Percentiles rank a stretch among this genome's conserved stretches.
Conservation (phyloP, 2,888 invertebrate species). For the Cenopis cana region DNA sequence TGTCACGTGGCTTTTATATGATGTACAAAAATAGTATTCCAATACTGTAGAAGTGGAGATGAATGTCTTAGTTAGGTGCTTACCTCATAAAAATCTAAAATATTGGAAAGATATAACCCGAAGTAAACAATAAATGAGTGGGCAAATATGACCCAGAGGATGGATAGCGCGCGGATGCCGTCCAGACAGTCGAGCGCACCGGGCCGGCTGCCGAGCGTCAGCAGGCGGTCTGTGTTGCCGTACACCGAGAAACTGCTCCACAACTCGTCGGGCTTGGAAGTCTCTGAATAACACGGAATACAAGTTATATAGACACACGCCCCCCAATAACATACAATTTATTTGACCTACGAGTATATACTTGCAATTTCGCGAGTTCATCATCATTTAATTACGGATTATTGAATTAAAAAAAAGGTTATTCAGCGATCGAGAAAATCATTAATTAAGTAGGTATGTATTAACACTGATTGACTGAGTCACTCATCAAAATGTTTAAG, state of each 20-base stretch:
- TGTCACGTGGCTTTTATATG: too few relatives aligned
- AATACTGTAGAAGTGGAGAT: too few relatives aligned
- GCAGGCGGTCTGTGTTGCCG: slow-evolving; percentile 36
- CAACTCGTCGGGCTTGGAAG: slow-evolving; percentile 25
- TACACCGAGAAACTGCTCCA: slow-evolving; percentile 36
- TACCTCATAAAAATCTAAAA: slow-evolving; percentile 21
- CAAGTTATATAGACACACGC: not conserved
- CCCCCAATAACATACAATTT: too few relatives aligned
- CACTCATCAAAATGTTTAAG: too few relatives aligned
- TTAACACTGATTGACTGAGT: too few relatives aligned
- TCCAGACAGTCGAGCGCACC: slow-evolving; percentile 40
- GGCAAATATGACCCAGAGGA: slow-evolving; percentile 41
- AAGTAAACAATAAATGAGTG: slow-evolving; percentile 27
- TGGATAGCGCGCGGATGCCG: slow-evolving; percentile 39
- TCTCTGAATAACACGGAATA: slow-evolving; percentile 24
- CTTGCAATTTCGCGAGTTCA: too few relatives aligned
- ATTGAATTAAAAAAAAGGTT: too few relatives aligned
- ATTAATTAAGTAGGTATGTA: too few relatives aligned
- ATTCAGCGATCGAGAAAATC: too few relatives aligned
- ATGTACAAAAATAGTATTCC: not conserved
- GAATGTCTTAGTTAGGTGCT: not conserved
- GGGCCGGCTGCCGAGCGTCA: slow-evolving; percentile 27
- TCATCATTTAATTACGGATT: too few relatives aligned
- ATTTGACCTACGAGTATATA: too few relatives aligned
- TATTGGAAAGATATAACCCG: slow-evolving; percentile 1